A percentile compares a stretch with the other conserved stretches of the same genome.
These are phyloP conservation scores for Sabatieria punctata DNA, from an alignment of 2,888 invertebrate genomes.

Conservation along the genomic window DNA sequence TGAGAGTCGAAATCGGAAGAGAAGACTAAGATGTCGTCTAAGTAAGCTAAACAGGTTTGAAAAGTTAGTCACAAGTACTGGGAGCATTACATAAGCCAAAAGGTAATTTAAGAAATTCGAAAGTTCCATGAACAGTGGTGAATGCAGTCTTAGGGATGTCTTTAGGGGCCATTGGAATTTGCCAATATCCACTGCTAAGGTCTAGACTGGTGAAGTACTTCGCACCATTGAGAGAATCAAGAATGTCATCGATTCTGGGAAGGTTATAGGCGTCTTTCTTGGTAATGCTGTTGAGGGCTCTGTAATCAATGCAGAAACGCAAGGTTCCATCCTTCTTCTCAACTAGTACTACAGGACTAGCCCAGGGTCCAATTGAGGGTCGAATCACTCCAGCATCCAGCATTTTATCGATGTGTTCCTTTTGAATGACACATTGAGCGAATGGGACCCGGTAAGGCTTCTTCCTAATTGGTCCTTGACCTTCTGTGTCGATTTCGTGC, in stretches of 20 bases:
- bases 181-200: conserved; percentile 11
- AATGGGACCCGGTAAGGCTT: too few relatives aligned
- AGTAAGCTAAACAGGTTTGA: too few relatives aligned
- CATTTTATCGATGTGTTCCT: neutral
- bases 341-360: conserved; percentile 26
- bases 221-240: conserved; percentile 8
- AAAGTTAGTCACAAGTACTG: conserved; percentile 16
- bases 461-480: too few relatives aligned
- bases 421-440: too few relatives aligned
- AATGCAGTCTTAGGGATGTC: conserved; percentile 17
- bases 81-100: conserved; percentile 18
- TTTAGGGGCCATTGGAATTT: conserved; percentile 10
- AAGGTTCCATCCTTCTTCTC: conserved; percentile 21
- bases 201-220: conserved; percentile 12
- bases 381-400: conserved; percentile 8
- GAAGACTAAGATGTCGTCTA: too few relatives aligned
- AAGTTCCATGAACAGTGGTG: conserved; percentile 12
- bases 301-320: conserved; percentile 16
- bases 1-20: too few relatives aligned
- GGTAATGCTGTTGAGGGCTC: conserved; percentile 12
- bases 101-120: conserved; percentile 18
- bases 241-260: conserved; percentile 8
- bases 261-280: conserved; percentile 10
- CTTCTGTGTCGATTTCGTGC: too few relatives aligned
- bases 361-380: conserved; percentile 24